Evolutionary conservation across 2,113 vertebrate species (phyloP), one percentile per base, ranked within the genome.

Genomic region (Romanogobio albipinnatus): DNA sequence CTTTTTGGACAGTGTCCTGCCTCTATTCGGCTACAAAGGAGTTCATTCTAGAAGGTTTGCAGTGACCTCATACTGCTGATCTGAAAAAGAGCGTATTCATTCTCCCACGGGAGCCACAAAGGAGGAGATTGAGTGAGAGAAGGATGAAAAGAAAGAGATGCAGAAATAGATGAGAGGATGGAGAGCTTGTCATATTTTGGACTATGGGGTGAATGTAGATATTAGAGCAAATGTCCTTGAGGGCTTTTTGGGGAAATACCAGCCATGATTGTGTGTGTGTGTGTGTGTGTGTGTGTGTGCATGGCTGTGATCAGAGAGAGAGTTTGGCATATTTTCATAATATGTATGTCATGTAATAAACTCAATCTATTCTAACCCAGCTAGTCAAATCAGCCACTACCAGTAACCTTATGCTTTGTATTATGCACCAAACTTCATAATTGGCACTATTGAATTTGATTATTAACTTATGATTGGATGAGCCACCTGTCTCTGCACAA

Each of bases 61-160:
- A 26, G 62, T 84, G 86, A 87, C 86, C 84, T 82, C 79, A 82
- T 74, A 68, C 71, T 62, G 15, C 45, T 53, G 75, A 76, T 76
- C 62, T 68, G 86, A 86, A 51, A 49, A 81, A 86, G 81, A 61
- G 24, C 36, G 87, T 51, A 82, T 85, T 87, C 77, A 78, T 85
- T 82, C n/a, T 3, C 78, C 47, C 43, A 59, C 59, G 47, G 75
- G 73, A 77, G 68, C 29, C 26, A 77, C 71, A 86, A 84, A 87
- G 61, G 79, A 82, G 39, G 17, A 84, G 53, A 83, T 75, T 85
- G 45, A 82, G 66, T 45, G 47, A 10, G 24, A 39, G 70, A 70
- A 43, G 10, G 75, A 85, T 74, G 29, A 76, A 86, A 11, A 29
- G 64, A 70, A 58, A 81, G 74, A 82, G 64, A 86, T 83, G 68